phyloP scores from a whole-genome alignment of 2,113 vertebrate species.

The Loxodonta africana region DNA sequence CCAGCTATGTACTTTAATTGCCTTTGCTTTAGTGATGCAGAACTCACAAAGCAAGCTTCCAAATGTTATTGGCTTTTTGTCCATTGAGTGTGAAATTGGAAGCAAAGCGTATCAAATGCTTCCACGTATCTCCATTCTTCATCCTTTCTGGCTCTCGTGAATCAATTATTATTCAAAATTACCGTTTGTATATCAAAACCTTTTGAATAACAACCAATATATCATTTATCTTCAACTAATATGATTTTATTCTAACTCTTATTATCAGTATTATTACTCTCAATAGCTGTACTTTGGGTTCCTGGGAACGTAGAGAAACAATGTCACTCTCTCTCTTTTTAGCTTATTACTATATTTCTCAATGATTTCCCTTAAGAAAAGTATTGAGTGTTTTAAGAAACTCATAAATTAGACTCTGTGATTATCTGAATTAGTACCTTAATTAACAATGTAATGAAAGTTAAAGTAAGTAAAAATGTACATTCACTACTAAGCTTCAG shows the following conservation, averaged over 20 bases:
- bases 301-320: not conserved
- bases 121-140: slow-evolving; percentile 53
- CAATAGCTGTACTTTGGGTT: too few species aligned
- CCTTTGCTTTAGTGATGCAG: slow-evolving; percentile 78
- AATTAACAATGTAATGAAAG: slow-evolving; percentile 53
- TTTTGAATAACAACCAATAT: slow-evolving; percentile 3
- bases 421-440: not conserved
- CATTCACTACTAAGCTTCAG: slow-evolving; percentile 66
- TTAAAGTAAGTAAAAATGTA: slow-evolving; percentile 71
- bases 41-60: slow-evolving; percentile 82
- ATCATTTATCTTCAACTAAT: not conserved
- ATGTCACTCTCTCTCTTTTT: not conserved
- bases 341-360: not conserved
- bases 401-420: not conserved
- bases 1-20: slow-evolving; percentile 71
- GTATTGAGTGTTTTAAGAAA: slow-evolving; percentile 68
- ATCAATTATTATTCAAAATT: slow-evolving; percentile 72
- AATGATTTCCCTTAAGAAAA: not conserved
- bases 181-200: slow-evolving; percentile 73
- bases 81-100: slow-evolving; percentile 71
- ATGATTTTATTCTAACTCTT: not conserved
- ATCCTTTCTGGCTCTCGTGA: slow-evolving; percentile 57
- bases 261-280: too few species aligned
- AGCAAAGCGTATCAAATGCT: slow-evolving; percentile 79
- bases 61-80: slow-evolving; percentile 74